Conservation (phyloP, 2,888 invertebrate genomes). For the Timema cristinae region DNA sequence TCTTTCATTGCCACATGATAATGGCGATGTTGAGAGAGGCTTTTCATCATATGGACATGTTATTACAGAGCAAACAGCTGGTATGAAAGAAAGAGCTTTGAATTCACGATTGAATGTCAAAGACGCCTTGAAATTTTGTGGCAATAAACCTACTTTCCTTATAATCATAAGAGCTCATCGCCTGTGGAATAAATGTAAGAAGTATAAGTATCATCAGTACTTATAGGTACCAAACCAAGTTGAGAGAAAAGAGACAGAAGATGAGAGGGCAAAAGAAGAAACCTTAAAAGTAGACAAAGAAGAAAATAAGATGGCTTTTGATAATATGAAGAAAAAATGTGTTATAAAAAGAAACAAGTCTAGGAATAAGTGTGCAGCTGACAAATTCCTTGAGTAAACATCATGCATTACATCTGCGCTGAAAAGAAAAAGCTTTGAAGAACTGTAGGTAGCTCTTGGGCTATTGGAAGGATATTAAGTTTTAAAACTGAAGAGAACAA, state of each 20-base stretch:
- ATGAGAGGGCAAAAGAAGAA: not conserved
- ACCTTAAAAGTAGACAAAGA: not conserved
- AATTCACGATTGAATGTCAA: not conserved
- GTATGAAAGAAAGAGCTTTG: constrained; percentile 1
- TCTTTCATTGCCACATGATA: too few species aligned
- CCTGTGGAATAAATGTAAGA: too few species aligned
- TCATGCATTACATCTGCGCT: not conserved
- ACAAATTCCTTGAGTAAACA: not conserved
- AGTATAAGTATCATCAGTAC: not conserved
- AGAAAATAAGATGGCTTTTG: not conserved
- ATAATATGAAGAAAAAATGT: constrained; percentile 9
- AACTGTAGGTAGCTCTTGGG: constrained; percentile 1
- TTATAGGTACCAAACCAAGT: constrained; percentile 5
- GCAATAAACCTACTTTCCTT: not conserved
- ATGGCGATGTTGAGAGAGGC: too few species aligned
- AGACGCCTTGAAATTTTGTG: not conserved
- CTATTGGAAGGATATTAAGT: not conserved
- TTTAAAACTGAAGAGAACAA: constrained; percentile 4
- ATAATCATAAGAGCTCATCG: constrained; percentile 1
- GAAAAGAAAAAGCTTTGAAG: constrained; percentile 11
- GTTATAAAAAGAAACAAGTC: constrained; percentile 4
- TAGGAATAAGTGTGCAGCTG: not conserved
- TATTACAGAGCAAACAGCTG: not conserved
- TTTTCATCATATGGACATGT: too few species aligned
- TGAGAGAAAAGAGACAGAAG: not conserved